Evolutionary conservation across 2,888 invertebrate species (phyloP).

Genomic region (Anthophora plumipes): DNA sequence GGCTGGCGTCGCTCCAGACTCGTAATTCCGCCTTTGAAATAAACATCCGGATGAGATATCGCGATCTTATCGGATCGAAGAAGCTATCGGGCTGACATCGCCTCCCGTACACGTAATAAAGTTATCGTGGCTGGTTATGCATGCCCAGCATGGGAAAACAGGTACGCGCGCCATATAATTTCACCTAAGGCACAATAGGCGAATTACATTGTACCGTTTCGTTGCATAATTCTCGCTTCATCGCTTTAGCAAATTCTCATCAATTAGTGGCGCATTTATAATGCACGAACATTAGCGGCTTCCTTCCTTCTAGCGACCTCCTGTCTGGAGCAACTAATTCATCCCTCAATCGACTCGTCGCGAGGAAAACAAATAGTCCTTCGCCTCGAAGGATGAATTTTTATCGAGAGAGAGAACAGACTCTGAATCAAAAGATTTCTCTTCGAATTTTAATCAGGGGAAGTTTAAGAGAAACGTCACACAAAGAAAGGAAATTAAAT

Average conservation of each 20-base stretch:
- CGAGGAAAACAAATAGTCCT: conserved; percentile 23
- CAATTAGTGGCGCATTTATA: conserved; percentile 43
- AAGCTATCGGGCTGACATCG: conserved; percentile 71
- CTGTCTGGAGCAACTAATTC: background rate
- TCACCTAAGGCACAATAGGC: conserved; percentile 34
- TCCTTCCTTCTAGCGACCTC: conserved; percentile 8
- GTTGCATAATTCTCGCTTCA: conserved; percentile 46
- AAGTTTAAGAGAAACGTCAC: no score
- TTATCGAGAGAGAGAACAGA: no score
- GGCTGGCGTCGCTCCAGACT: conserved; percentile 82
- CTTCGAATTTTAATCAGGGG: no score
- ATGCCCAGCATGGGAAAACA: conserved; percentile 48
- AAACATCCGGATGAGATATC: conserved; percentile 78
- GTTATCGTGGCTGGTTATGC: conserved; percentile 65
- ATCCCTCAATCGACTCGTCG: background rate
- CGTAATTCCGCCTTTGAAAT: conserved; percentile 82
- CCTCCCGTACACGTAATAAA: conserved; percentile 63
- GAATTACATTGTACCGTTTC: conserved; percentile 46
- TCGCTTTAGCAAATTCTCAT: conserved; percentile 49
- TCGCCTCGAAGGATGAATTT: background rate
- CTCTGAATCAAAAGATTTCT: no score
- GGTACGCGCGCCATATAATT: conserved; percentile 25
- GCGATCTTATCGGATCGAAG: conserved; percentile 75
- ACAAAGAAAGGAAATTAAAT: no score
- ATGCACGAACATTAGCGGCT: conserved; percentile 30